Evolutionary conservation across 2,113 vertebrate species (phyloP), one percentile per base, ranked within the genome.

Genomic region (Rhabdomys dilectus): DNA sequence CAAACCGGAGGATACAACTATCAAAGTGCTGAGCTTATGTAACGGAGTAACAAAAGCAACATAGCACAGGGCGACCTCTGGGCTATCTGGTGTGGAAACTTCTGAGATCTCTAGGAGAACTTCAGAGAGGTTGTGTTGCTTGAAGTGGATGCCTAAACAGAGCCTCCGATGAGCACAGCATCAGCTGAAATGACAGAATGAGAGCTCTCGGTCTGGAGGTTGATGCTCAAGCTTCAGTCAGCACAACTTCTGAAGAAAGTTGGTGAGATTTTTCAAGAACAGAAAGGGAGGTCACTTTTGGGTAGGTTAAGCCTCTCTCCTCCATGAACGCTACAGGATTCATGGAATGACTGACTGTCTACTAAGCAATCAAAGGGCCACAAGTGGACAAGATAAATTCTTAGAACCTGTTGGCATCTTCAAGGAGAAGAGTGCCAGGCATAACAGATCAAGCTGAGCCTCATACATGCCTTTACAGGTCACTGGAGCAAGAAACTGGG

Each of bases 381-480:
- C 10, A 66, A 36, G 56, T 58, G 4, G 68, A 31, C 26, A 94
- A 73, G 80, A 75, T 60, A 68, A 11, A 76, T 13, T 34, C 88
- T 88, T 76, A 58, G 56, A 92, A 85, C 66, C 56, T 62, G 17
- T 88, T 80, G 21, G 15, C 29, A 53, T 68, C 29, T 70, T 45
- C 62, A 88, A 86, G 76, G 42, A 85, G 45, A 75, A 39, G 16
- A 58, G n/a, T 31, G 42, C 42, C 80, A 80, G 51, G 73, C 7
- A 26, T 39, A 29, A 34, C 89, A 87, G 88, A 93, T 80, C 73
- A 87, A 53, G 78, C 6, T 53, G 39, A 77, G 87, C 42, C 75
- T 53, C 82, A 42, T 39, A 31, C 29, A 81, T 72, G 22, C 53
- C 76, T 97, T 60, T 88, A 95, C 90, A 95, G 84, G 93, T 89